phyloP scores from a whole-genome alignment of 2,797 vertebrate genomes.

The Gallirallus australis region DNA sequence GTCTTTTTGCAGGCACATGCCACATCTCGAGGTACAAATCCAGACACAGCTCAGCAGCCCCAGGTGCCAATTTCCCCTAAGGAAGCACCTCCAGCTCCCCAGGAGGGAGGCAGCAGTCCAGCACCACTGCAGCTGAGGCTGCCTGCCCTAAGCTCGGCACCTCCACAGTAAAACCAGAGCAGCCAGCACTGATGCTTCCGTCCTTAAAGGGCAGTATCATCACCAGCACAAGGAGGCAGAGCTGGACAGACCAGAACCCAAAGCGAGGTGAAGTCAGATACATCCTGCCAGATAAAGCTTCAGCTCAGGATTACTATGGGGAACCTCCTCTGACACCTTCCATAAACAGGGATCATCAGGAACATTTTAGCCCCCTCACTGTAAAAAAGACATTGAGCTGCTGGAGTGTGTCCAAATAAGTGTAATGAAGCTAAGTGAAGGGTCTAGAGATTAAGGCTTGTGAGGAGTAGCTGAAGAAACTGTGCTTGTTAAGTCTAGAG shows the following conservation, averaged over 20 bases:
- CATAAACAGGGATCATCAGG: not conserved
- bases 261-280: not conserved
- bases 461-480: rapidly evolving
- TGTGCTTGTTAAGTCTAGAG: not conserved
- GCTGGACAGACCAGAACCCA: not conserved
- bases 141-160: not conserved
- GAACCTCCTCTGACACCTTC: not conserved
- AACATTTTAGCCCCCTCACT: not conserved
- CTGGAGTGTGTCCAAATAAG: rapidly evolving
- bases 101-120: not conserved
- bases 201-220: not conserved
- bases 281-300: not conserved
- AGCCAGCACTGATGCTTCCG: not conserved
- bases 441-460: not conserved
- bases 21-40: not conserved
- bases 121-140: rapidly evolving
- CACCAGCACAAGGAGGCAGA: not conserved
- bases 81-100: not conserved
- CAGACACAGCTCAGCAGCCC: not conserved
- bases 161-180: not conserved
- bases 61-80: not conserved
- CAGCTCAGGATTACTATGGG: not conserved
- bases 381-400: not conserved
- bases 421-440: rapidly evolving
- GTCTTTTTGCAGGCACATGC: not conserved